Base-by-base conservation (phyloP, 1,140 invertebrate species). In the Vanessa tameamea region DNA sequence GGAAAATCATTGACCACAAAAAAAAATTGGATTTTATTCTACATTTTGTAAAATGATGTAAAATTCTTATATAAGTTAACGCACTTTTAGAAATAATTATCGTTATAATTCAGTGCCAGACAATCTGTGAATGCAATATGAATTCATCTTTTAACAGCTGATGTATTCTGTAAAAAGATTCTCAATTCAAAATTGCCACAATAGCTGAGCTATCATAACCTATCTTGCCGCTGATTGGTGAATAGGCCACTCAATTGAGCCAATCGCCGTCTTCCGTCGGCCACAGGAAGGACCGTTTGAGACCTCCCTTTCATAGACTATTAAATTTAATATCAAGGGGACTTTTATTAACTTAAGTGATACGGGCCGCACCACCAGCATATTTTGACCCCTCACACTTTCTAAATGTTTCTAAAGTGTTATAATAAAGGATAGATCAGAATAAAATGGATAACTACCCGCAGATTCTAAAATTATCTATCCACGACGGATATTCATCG, bases 311-410 rank as follows among this genome's bases (percentile, higher is more conserved):
- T 88, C 90, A 92, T 87, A 89, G 82, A 84, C 86, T 85, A 88
- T 90, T 91, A 89, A 89, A 90, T 89, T 87, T 89, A 88, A 88
- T 91, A 85, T 77, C 84, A 86, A 90, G 89, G 90, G 90, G 90
- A 90, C 72, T 85, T 88, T 90, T 90, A 91, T 92, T 89, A 87
- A 87, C 83, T 90, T 90, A 92, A 92, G 87, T 88, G 87, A 86
- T 90, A 91, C 87, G 90, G 89, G 89, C 78, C 73, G 69, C 64
- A 68, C 48, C 51, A 64, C 85, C 83, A 82, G 64, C 68, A 50
- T 79, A 80, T 61, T 47, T 47, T 84, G 89, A 85, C 77, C 88
- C 80, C 78, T 78, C 69, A 69, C 74, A 75, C 77, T 76, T 76
- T 75, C 53, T 31, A 31, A 31, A 31, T 31, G 26, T 31, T 31